Evolutionary conservation across 2,888 invertebrate genomes (phyloP), one percentile per base, ranked within the genome.

Genomic region (Eledona agricola): DNA sequence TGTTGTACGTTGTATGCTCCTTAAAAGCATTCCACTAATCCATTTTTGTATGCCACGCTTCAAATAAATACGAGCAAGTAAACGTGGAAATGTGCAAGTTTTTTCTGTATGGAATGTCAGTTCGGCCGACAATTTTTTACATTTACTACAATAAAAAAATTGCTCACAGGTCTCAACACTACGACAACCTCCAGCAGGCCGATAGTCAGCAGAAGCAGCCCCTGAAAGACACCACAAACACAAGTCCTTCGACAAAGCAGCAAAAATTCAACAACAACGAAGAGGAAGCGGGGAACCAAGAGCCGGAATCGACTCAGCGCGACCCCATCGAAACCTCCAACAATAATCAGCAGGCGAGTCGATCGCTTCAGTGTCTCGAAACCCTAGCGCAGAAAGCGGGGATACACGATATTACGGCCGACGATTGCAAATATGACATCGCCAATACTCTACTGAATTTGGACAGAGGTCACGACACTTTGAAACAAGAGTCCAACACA

Each of bases 361-460:
- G 81, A 25, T 81, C 82, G 1, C 70, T 87, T 38, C 87, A 87
- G 82, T 87, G 86, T 66, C 74, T 87, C 57, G 87, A 87, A 71
- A 87, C 87, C 0, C 78, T 87, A 53, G 87, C 87, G 6, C 86
- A 87, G 67, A 87, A 87, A 63, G 87, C 87, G 37, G 87, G 87
- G 1, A 77, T 77, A 38, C 73, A 74, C 60, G 76, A 77, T 59
- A 86, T 87, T 6, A 87, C 86, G 9, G 84, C 86, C 67, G 87
- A 87, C 70, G 87, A 87, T 72, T 77, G 77, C 58, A 87, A 87
- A 73, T 87, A 87, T 79, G 87, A 87, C 73, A 84, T 85, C 52
- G 85, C 86, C 2, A 84, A 83, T 62, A 84, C 81, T 47, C 73
- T 84, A 65, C 72, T 83, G 63, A 84, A 85, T 58, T 77, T 87